Conservation (phyloP, 2,797 vertebrate genomes). For the Parauchenoglanis punctatus region DNA sequence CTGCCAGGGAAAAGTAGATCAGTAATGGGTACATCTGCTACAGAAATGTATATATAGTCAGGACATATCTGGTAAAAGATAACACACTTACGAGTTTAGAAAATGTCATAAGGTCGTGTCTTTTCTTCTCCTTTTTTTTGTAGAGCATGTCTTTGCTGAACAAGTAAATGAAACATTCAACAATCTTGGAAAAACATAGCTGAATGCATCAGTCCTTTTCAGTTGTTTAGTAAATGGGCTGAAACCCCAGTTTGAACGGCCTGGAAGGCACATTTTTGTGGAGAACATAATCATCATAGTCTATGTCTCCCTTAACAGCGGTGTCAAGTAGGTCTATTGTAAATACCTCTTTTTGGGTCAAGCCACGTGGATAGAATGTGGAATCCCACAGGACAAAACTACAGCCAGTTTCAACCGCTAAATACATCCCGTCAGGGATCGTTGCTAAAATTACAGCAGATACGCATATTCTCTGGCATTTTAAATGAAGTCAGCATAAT, state of each 20-base stretch:
- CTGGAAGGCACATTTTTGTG: neutral
- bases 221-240: neutral
- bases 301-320: neutral
- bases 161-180: neutral
- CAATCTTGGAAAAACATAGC: neutral
- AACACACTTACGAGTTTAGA: neutral
- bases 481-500: neutral
- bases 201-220: neutral
- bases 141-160: neutral
- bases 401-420: neutral
- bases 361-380: neutral
- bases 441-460: neutral
- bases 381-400: neutral
- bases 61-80: neutral
- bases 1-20: neutral
- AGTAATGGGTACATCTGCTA: neutral
- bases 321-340: neutral
- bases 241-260: neutral
- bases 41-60: neutral
- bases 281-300: neutral
- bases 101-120: neutral
- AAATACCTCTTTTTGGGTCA: neutral
- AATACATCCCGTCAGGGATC: slow-evolving; percentile 5
- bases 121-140: neutral
- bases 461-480: neutral